Conservation (phyloP, 2,797 vertebrate genomes). For the Columba guinea region DNA sequence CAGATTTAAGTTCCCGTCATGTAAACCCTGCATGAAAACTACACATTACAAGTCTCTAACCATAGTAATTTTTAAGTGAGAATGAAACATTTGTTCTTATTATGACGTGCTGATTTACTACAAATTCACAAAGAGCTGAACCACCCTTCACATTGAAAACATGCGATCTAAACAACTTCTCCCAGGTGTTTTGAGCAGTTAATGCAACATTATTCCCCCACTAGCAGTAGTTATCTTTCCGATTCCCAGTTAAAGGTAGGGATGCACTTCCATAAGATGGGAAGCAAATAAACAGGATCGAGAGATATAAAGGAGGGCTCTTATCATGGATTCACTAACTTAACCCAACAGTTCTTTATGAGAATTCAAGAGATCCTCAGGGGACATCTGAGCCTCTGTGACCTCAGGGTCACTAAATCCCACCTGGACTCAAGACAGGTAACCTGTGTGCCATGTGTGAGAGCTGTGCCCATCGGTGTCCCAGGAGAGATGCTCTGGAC, state of each 20-base stretch:
- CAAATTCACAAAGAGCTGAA: constrained; percentile 50
- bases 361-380: neutral
- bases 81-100: constrained; percentile 60
- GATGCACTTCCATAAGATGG: neutral
- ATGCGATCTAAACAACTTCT: neutral
- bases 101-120: constrained; percentile 62
- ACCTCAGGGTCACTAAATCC: neutral
- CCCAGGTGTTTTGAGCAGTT: neutral
- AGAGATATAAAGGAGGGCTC: neutral
- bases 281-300: neutral
- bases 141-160: neutral
- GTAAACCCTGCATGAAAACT: constrained; percentile 44
- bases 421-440: neutral
- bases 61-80: constrained; percentile 51
- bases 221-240: neutral
- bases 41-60: constrained; percentile 34
- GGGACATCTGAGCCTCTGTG: neutral
- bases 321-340: neutral
- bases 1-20: constrained; percentile 45
- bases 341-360: neutral
- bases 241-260: neutral
- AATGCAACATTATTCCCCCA: neutral
- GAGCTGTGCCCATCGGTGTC: fast-evolving
- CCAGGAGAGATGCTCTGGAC: neutral
- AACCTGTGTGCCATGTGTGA: fast-evolving